Evolutionary conservation across 2,113 vertebrate genomes (phyloP).

Genomic region (Chaetops frenatus): DNA sequence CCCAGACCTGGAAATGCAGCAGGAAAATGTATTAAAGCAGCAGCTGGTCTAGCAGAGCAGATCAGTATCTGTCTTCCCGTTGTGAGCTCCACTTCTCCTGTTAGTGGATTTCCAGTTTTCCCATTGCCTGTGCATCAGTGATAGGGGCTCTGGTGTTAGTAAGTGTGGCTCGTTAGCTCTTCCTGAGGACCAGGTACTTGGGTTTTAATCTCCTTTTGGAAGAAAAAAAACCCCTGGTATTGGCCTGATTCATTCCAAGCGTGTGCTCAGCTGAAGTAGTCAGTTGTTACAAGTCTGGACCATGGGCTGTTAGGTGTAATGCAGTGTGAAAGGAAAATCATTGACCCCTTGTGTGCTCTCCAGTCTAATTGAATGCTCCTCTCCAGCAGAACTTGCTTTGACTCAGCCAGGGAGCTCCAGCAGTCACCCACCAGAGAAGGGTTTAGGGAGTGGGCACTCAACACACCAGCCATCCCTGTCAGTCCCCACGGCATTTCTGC

Average conservation of each 20-base stretch:
- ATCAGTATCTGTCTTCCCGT: not conserved
- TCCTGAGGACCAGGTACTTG: not conserved
- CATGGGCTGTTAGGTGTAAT: conserved; percentile 8
- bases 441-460: not conserved
- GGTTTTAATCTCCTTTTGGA: not conserved
- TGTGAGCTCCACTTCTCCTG: not conserved
- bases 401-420: not conserved
- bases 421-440: accelerated
- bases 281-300: not conserved
- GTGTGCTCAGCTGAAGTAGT: not conserved
- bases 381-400: not conserved
- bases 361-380: conserved; percentile 32
- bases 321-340: conserved; percentile 38
- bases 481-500: accelerated
- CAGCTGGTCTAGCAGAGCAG: not conserved
- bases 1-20: not conserved
- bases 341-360: conserved; percentile 33
- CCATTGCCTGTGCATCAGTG: not conserved
- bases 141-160: not conserved
- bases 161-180: not conserved
- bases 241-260: not conserved
- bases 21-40: conserved; percentile 2
- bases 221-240: not conserved
- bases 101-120: not conserved
- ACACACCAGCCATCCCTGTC: accelerated